Conservation (phyloP, 2,888 invertebrate species). For the Agonopterix arenella region DNA sequence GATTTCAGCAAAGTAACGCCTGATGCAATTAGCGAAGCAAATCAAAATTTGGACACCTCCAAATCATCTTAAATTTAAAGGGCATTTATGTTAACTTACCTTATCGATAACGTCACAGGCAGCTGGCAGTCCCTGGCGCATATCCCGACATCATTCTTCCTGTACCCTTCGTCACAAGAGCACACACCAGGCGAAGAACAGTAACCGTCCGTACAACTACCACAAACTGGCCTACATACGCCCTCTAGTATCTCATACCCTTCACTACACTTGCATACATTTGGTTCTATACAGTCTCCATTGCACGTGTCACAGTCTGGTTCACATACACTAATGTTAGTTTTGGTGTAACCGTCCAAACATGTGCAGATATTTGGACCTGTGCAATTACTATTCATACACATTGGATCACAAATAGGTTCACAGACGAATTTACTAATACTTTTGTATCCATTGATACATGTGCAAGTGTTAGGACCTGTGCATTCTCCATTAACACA, state of each 20-base stretch:
- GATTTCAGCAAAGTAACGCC: too few species aligned
- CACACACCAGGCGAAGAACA: constrained; percentile 49
- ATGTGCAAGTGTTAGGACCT: constrained; percentile 36
- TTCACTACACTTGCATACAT: constrained; percentile 74
- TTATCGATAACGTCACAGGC: neutral
- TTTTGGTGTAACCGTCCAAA: constrained; percentile 9
- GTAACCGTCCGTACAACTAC: constrained; percentile 7
- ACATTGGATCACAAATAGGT: constrained; percentile 2
- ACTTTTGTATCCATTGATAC: constrained; percentile 21
- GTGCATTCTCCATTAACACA: constrained; percentile 27
- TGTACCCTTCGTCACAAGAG: constrained; percentile 52
- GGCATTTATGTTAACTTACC: too few species aligned
- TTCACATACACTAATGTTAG: constrained; percentile 10
- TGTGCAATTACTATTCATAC: constrained; percentile 11
- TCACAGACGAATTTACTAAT: constrained; percentile 1
- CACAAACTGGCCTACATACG: constrained; percentile 32
- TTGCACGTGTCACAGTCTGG: constrained; percentile 35
- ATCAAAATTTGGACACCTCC: neutral
- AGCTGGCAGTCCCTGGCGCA: constrained; percentile 14
- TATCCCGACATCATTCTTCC: constrained; percentile 8
- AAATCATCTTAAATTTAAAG: neutral
- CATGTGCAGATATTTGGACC: constrained; percentile 17
- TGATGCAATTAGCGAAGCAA: too few species aligned
- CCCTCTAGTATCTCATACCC: constrained; percentile 56
- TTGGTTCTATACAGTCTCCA: constrained; percentile 78